phyloP scores from a whole-genome alignment of 2,888 invertebrate genomes.

The Scrobipalpa atriplicella region DNA sequence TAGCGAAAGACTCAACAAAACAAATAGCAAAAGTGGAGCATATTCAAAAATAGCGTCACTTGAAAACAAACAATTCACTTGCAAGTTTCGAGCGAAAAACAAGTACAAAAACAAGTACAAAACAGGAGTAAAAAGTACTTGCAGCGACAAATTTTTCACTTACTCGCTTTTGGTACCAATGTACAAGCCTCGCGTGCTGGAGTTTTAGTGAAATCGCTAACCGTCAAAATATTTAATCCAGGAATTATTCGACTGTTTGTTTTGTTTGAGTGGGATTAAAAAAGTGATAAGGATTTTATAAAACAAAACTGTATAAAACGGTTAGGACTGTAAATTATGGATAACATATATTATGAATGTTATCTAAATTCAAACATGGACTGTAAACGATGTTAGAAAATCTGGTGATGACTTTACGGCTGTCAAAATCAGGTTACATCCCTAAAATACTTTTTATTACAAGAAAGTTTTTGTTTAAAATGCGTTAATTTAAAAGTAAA shows the following conservation, averaged over 20 bases:
- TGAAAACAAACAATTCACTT: conserved; percentile 18
- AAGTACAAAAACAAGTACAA: too few relatives aligned
- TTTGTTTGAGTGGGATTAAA: neutral
- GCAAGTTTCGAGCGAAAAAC: conserved; percentile 19
- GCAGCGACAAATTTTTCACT: conserved; percentile 62
- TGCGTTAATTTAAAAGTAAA: too few relatives aligned
- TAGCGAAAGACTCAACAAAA: neutral
- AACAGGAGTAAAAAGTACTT: conserved; percentile 46
- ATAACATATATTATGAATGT: too few relatives aligned
- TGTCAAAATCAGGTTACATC: too few relatives aligned
- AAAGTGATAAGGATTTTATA: neutral
- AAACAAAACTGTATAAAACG: neutral
- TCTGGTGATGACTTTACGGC: too few relatives aligned
- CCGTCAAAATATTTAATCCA: conserved; percentile 23
- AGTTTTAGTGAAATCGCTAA: conserved; percentile 38
- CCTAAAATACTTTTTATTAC: too few relatives aligned
- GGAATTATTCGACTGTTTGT: conserved; percentile 6
- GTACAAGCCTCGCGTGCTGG: conserved; percentile 47
- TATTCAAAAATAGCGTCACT: conserved; percentile 17
- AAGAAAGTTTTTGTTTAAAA: too few relatives aligned
- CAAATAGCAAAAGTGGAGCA: neutral
- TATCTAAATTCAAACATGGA: too few relatives aligned
- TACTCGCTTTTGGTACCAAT: conserved; percentile 34
- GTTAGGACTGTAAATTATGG: neutral
- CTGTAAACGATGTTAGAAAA: too few relatives aligned